Conservation (phyloP, 1,140 invertebrate species). For the Eueides isabella region DNA sequence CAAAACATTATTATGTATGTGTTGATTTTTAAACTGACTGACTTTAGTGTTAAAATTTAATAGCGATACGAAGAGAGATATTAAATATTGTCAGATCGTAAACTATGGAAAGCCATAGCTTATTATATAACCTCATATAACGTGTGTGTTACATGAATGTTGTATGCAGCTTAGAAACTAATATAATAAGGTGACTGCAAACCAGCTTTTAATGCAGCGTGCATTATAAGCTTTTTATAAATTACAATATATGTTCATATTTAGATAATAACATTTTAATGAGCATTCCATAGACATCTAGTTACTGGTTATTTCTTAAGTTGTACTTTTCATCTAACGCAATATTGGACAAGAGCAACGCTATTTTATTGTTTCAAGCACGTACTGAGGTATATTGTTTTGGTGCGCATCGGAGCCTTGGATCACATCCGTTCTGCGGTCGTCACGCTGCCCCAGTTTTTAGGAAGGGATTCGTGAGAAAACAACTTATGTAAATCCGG, state of each 20-base stretch:
- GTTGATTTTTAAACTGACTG: slow-evolving; percentile 26
- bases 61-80: background rate
- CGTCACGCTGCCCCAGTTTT: slow-evolving; percentile 63
- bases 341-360: background rate
- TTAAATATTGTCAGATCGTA: background rate
- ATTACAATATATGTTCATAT: background rate
- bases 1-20: slow-evolving; percentile 28
- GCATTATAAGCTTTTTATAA: background rate
- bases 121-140: slow-evolving; percentile 7
- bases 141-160: background rate
- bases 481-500: slow-evolving; percentile 72
- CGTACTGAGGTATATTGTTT: slow-evolving; percentile 29
- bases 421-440: slow-evolving; percentile 61
- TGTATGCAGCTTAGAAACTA: background rate
- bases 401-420: slow-evolving; percentile 47
- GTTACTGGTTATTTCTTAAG: background rate
- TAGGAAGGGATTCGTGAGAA: slow-evolving; percentile 69
- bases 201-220: background rate
- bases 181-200: background rate
- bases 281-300: background rate
- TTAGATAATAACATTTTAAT: background rate
- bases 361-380: slow-evolving; percentile 12
- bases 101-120: background rate
- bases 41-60: background rate
- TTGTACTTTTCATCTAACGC: background rate